These are phyloP conservation scores for Entosphenus tridentatus DNA, from an alignment of 2,113 vertebrate genomes.

Conservation along the genomic window DNA sequence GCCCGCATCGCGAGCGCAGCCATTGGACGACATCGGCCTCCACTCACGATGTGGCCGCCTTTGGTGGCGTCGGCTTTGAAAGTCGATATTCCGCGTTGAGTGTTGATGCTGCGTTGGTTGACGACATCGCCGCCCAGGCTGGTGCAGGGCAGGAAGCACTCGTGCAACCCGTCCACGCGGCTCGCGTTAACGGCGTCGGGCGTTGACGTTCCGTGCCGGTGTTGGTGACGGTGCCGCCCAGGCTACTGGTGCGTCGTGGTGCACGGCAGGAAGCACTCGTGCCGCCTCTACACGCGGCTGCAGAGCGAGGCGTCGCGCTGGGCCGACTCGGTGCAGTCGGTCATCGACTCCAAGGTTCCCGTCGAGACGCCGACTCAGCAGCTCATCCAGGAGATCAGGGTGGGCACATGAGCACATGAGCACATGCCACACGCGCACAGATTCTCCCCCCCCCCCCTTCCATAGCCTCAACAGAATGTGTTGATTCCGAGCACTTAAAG, in stretches of 20 bases:
- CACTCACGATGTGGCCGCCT: too few relatives aligned
- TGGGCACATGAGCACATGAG: conserved; percentile 12
- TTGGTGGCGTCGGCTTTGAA: too few relatives aligned
- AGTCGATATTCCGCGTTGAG: too few relatives aligned
- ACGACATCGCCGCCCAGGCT: conserved; percentile 26
- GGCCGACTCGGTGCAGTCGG: conserved; percentile 67
- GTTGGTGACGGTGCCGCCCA: background rate
- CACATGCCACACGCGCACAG: background rate
- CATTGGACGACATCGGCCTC: too few relatives aligned
- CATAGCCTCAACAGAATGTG: too few relatives aligned
- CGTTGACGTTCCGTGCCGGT: conserved; percentile 38
- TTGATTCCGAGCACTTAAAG: too few relatives aligned
- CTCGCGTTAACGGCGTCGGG: conserved; percentile 63
- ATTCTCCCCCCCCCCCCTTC: too few relatives aligned
- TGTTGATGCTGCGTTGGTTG: too few relatives aligned
- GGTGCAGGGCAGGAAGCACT: conserved; percentile 21
- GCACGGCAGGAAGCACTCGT: conserved; percentile 15
- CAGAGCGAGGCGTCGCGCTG: conserved; percentile 71
- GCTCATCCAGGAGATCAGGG: conserved; percentile 87
- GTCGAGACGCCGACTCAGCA: conserved; percentile 89
- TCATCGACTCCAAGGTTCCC: conserved; percentile 69
- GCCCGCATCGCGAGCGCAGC: too few relatives aligned
- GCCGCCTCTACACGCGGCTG: conserved; percentile 64
- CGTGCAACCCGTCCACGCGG: conserved; percentile 62
- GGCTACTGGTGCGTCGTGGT: conserved; percentile 2